Conservation (phyloP, 2,113 vertebrate genomes). For the Illadopsis cleaveri region DNA sequence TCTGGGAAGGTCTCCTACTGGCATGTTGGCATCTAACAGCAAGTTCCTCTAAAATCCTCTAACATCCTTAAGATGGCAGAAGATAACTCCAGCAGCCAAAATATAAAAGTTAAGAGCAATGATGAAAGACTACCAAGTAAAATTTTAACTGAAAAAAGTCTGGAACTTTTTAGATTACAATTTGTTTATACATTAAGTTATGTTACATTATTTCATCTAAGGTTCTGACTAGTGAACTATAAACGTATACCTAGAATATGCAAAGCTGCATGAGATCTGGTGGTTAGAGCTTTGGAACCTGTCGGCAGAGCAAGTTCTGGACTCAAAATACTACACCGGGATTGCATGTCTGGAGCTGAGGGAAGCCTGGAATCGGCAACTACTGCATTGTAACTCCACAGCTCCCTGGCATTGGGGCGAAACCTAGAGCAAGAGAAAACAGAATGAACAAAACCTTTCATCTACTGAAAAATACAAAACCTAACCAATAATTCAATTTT, state of each 20-base stretch:
- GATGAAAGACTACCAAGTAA: not conserved
- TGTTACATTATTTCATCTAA: not conserved
- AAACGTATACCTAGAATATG: conserved; percentile 90
- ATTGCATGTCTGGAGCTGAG: conserved; percentile 87
- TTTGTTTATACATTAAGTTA: not conserved
- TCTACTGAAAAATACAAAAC: not conserved
- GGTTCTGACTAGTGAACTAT: not conserved
- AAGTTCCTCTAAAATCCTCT: not conserved
- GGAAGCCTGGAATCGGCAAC: conserved; percentile 94
- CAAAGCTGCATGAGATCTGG: conserved; percentile 94
- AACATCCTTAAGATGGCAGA: not conserved
- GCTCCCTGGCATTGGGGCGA: conserved; percentile 84
- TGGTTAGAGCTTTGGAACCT: conserved; percentile 91
- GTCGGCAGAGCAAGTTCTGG: conserved; percentile 94
- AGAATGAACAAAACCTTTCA: not conserved
- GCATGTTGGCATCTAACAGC: not conserved
- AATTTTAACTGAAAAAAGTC: not conserved
- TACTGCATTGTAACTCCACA: conserved; percentile 98
- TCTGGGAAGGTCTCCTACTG: not conserved
- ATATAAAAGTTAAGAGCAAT: not conserved
- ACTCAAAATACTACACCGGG: conserved; percentile 92
- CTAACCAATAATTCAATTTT: not conserved
- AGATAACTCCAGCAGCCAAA: not conserved
- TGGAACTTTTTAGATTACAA: not conserved
- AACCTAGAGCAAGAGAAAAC: conserved; percentile 77